Base-by-base conservation (phyloP, 2,888 invertebrate genomes). In the Cerceris rybyensis region DNA sequence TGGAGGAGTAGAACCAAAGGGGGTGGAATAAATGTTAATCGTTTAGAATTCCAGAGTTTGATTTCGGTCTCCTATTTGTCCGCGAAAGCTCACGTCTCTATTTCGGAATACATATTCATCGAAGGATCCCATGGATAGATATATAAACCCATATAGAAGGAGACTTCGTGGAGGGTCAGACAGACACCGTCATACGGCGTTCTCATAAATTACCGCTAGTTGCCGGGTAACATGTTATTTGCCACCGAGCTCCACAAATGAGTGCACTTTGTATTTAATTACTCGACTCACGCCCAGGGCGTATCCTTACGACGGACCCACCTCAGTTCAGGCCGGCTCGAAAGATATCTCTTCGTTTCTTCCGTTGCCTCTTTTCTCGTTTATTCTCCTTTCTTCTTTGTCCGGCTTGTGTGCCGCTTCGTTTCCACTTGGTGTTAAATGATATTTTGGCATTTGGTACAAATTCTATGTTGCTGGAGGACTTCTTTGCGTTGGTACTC, bases 231-330 rank as follows among this genome's bases (percentile, higher is more conserved):
- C 90, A 88, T 91, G 90, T 91, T 91, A 91, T 90, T 90, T 89
- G 91, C 91, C 89, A 91, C 90, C 76, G 89, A 88, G 88, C 88
- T 89, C 88, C 88, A 89, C 89, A 91, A 91, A 91, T 91, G 92
- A 90, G 90, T 90, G 90, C 91, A 91, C 89, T 90, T 91, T 90
- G 88, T 89, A 91, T 91, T 91, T 92, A 91, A 92, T 92, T 91
- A 91, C 89, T 88, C 85, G 87, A 83, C 87, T 90, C 91, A 91
- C 91, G 91, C 92, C 91, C 91, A 89, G 90, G 89, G 89, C 88
- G 90, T 88, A 88, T 88, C 88, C 85, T 58, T 68, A 68, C 78
- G 76, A 74, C 79, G 70, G 78, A 78, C 75, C 78, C 78, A 84
- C 84, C 84, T 78, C 75, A n/a, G 67, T 28, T 60, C 75, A 39